These are phyloP conservation scores for Neodiprion pinetum DNA, from an alignment of 1,140 invertebrate genomes.

Conservation along the genomic window DNA sequence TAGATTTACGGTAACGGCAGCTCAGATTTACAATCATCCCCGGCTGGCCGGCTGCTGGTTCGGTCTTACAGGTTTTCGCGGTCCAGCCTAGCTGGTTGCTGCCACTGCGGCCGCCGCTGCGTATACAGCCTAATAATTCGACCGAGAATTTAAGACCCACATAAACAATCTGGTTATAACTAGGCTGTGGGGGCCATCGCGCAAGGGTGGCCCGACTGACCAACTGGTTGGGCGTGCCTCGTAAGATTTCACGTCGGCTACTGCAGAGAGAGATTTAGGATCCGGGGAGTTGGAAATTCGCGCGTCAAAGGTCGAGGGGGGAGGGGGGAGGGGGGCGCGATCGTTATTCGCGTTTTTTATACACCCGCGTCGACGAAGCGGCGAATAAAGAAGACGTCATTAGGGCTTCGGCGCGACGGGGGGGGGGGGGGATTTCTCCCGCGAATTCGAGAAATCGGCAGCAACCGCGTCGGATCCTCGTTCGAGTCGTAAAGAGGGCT, in stretches of 20 bases:
- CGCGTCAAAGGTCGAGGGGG: background rate
- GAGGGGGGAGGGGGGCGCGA: background rate
- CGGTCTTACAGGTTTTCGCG: constrained; percentile 3
- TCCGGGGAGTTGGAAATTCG: background rate
- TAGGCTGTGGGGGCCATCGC: background rate
- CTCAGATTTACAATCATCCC: constrained; percentile 5
- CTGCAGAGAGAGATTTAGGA: background rate
- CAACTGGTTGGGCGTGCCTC: background rate
- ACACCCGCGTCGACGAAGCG: background rate
- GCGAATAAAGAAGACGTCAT: too few relatives aligned
- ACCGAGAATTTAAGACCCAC: constrained; percentile 5
- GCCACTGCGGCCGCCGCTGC: background rate
- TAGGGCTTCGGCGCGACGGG: too few relatives aligned
- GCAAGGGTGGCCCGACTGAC: background rate
- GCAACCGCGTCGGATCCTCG: too few relatives aligned
- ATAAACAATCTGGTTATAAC: constrained; percentile 7
- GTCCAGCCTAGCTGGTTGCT: background rate
- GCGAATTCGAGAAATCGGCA: too few relatives aligned
- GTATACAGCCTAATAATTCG: background rate
- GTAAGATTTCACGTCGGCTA: background rate
- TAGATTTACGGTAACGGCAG: constrained; percentile 4
- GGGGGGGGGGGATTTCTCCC: too few relatives aligned
- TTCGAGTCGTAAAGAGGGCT: too few relatives aligned
- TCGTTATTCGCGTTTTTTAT: background rate
- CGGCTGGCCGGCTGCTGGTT: background rate